phyloP scores from a whole-genome alignment of 2,888 invertebrate genomes.

The Campaea margaritaria region DNA sequence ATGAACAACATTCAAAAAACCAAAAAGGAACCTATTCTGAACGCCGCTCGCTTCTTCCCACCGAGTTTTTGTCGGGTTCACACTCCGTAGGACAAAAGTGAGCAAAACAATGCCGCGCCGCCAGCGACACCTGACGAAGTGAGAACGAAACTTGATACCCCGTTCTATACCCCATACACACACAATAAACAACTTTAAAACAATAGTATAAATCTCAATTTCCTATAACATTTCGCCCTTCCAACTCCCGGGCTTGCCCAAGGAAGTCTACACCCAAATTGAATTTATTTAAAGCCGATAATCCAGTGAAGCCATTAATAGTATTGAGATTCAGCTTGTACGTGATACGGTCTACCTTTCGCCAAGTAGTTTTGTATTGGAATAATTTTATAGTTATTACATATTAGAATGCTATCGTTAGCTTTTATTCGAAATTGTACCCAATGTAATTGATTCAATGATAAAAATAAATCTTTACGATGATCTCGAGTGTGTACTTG shows the following conservation, averaged over 20 bases:
- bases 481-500: conserved; percentile 8
- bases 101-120: conserved; percentile 78
- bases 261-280: conserved; percentile 46
- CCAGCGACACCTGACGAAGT: conserved; percentile 83
- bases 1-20: conserved; percentile 45
- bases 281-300: conserved; percentile 49
- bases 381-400: conserved; percentile 84
- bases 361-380: conserved; percentile 81
- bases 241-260: conserved; percentile 24
- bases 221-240: conserved; percentile 36
- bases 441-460: conserved; percentile 40
- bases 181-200: conserved; percentile 46
- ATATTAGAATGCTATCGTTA: conserved; percentile 72
- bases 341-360: conserved; percentile 80
- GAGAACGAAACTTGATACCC: conserved; percentile 81
- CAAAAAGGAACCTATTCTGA: conserved; percentile 66
- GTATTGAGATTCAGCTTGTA: conserved; percentile 75
- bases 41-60: conserved; percentile 57
- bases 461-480: conserved; percentile 24
- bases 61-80: conserved; percentile 76
- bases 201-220: conserved; percentile 47
- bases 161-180: conserved; percentile 39
- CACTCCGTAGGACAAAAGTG: conserved; percentile 81
- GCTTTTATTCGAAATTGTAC: conserved; percentile 42
- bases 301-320: conserved; percentile 45